phyloP scores from a whole-genome alignment of 2,888 invertebrate species.

The Eristalinus aeneus region DNA sequence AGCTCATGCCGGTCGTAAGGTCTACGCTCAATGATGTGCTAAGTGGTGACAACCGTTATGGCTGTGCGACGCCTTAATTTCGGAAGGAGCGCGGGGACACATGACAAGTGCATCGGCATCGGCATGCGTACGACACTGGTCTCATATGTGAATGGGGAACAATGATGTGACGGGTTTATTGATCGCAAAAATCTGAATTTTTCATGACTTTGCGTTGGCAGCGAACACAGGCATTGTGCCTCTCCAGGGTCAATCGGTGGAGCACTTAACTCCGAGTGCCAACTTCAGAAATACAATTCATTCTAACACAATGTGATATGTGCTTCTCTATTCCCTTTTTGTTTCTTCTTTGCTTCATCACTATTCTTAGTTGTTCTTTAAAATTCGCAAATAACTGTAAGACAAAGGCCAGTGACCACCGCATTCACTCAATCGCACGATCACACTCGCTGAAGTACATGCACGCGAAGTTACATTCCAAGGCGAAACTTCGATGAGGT shows the following conservation, averaged over 20 bases:
- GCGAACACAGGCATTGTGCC: constrained; percentile 6
- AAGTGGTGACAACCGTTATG: constrained; percentile 57
- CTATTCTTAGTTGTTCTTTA: not conserved
- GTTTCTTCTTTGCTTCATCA: not conserved
- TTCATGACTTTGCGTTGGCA: constrained; percentile 5
- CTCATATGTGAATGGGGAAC: constrained; percentile 18
- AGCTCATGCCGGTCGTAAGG: not conserved
- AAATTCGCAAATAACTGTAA: constrained; percentile 21
- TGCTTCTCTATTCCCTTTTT: not conserved
- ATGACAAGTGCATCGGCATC: constrained; percentile 17
- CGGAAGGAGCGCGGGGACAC: not conserved
- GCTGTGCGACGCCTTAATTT: constrained; percentile 22
- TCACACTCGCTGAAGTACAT: not conserved
- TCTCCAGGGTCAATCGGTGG: constrained; percentile 45
- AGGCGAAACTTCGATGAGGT: not conserved
- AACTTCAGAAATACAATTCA: constrained; percentile 26
- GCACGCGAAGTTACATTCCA: not conserved
- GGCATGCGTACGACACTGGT: constrained; percentile 28
- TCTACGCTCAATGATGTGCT: constrained; percentile 25
- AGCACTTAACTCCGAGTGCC: constrained; percentile 17
- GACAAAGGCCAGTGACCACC: constrained; percentile 50
- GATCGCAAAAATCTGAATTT: constrained; percentile 39
- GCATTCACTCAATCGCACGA: not conserved
- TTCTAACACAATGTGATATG: not conserved
- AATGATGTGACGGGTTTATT: constrained; percentile 36